Evolutionary conservation across 1,140 invertebrate genomes (phyloP).

Genomic region (Scaptomyza montana): DNA sequence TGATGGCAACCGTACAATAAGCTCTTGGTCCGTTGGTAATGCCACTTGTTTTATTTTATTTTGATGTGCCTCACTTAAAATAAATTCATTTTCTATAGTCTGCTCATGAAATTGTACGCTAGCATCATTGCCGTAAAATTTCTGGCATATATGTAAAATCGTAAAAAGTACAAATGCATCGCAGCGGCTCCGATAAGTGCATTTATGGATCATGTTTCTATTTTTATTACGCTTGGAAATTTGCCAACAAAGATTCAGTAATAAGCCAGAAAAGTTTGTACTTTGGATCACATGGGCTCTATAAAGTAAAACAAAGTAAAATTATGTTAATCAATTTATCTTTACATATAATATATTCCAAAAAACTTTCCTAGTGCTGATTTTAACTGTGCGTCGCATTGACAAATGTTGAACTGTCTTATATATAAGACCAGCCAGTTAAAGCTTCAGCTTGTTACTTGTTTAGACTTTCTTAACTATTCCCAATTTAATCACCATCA

Average conservation of each 20-base stretch:
- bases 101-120: slow-evolving; percentile 61
- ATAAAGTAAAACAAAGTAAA: neutral
- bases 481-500: no score
- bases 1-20: slow-evolving; percentile 77
- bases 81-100: slow-evolving; percentile 44
- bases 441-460: no score
- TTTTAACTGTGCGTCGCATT: no score
- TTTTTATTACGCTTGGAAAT: neutral
- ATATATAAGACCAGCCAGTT: no score
- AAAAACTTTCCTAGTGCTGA: no score
- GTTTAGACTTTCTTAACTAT: no score
- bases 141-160: slow-evolving; percentile 41
- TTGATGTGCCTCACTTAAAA: slow-evolving; percentile 46
- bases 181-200: slow-evolving; percentile 22
- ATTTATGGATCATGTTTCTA: slow-evolving; percentile 20
- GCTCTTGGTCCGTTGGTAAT: slow-evolving; percentile 64
- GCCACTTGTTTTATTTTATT: slow-evolving; percentile 62
- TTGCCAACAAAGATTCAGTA: neutral
- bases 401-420: no score
- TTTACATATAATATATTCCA: no score
- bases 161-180: slow-evolving; percentile 34
- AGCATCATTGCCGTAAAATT: slow-evolving; percentile 30
- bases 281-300: neutral
- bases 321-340: no score
- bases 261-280: neutral